These are phyloP conservation scores for Platycercus adscitus DNA, from an alignment of 2,113 vertebrate species.

Conservation along the genomic window DNA sequence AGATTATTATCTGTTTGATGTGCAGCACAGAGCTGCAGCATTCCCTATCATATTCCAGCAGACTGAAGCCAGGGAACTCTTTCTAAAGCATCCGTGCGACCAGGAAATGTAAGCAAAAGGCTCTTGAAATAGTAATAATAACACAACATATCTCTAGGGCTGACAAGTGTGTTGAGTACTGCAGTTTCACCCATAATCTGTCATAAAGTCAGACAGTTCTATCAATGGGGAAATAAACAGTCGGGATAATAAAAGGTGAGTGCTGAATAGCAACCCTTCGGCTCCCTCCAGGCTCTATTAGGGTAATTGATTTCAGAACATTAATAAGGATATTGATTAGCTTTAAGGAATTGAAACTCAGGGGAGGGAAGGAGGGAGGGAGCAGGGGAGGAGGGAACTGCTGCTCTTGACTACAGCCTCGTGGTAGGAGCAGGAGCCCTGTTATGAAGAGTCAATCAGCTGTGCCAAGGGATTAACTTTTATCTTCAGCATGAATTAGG, in stretches of 20 bases:
- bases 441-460: background rate
- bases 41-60: background rate
- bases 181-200: slow-evolving; percentile 53
- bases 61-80: background rate
- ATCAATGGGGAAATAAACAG: slow-evolving; percentile 69
- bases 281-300: slow-evolving; percentile 80
- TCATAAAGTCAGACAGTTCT: slow-evolving; percentile 68
- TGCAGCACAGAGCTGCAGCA: background rate
- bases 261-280: slow-evolving; percentile 51
- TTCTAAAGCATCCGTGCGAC: slow-evolving; percentile 1
- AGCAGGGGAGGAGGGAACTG: slow-evolving; percentile 27
- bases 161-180: slow-evolving; percentile 55
- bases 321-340: slow-evolving; percentile 90
- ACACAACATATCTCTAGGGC: slow-evolving; percentile 48
- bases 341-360: background rate
- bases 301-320: slow-evolving; percentile 89
- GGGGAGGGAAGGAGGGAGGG: slow-evolving; percentile 40
- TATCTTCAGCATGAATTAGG: background rate
- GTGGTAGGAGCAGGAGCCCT: background rate
- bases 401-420: slow-evolving; percentile 9
- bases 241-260: slow-evolving; percentile 55
- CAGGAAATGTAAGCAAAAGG: slow-evolving; percentile 37
- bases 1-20: slow-evolving; percentile 42
- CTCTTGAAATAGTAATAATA: slow-evolving; percentile 53
- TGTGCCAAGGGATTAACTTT: background rate